phyloP scores from a whole-genome alignment of 2,797 vertebrate genomes.

The Gallinago solitaria region DNA sequence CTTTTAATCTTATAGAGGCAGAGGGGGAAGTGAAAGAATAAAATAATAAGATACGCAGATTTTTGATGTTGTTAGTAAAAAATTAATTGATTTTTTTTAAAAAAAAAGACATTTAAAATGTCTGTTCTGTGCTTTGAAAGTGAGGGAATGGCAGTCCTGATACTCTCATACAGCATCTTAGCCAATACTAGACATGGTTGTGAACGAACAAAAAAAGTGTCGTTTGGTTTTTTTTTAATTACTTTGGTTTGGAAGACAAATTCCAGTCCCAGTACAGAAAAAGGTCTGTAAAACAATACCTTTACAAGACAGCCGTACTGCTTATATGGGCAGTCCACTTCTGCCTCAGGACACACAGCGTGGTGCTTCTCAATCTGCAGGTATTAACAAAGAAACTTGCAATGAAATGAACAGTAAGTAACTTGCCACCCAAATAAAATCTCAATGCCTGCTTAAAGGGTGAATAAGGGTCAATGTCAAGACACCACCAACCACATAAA shows the following conservation, averaged over 20 bases:
- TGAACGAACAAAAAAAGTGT: not conserved
- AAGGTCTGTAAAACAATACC: constrained; percentile 66
- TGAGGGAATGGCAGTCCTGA: not conserved
- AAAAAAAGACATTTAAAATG: not conserved
- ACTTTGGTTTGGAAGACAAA: not conserved
- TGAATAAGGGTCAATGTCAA: not conserved
- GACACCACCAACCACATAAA: not conserved
- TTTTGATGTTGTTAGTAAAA: constrained; percentile 18
- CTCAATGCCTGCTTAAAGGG: not conserved
- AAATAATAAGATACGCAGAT: not conserved
- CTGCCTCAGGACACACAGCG: constrained; percentile 79
- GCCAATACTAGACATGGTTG: not conserved
- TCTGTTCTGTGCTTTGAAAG: not conserved
- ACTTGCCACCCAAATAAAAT: not conserved
- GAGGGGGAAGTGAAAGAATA: not conserved
- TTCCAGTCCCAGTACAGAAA: not conserved
- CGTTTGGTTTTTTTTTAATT: not conserved
- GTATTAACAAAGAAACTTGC: not conserved
- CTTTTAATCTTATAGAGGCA: constrained; percentile 77
- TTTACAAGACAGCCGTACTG: constrained; percentile 83
- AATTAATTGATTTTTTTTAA: not conserved
- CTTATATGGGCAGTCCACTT: constrained; percentile 84
- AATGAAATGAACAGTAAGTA: not conserved
- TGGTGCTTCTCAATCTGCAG: constrained; percentile 79
- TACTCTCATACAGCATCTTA: not conserved